A percentile compares a stretch with the other conserved stretches of the same genome.
phyloP scores from a whole-genome alignment of 2,888 invertebrate genomes.

The Ctena decussata region DNA sequence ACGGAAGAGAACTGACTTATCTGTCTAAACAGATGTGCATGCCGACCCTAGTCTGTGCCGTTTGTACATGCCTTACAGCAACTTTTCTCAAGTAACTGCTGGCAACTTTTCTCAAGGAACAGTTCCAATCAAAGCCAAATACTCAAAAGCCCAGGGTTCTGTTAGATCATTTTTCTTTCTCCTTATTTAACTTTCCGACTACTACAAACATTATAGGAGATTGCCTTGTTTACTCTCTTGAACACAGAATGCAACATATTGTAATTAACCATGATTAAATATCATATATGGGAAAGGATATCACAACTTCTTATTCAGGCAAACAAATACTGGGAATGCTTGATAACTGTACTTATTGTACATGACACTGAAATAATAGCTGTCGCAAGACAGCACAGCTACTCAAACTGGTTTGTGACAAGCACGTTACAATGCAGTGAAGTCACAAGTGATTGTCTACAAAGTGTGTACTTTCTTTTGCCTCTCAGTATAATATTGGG shows the following conservation, averaged over 20 bases:
- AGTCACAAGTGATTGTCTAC: no score
- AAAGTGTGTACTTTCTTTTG: no score
- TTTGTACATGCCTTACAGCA: no score
- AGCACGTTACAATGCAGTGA: no score
- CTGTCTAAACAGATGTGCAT: no score
- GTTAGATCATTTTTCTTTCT: constrained; percentile 10
- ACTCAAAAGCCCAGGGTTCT: background rate
- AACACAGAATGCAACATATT: background rate
- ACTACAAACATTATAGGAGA: background rate
- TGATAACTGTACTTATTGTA: background rate
- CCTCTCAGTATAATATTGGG: no score
- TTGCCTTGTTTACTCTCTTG: background rate
- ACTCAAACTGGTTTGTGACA: no score
- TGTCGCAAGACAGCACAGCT: no score
- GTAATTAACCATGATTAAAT: background rate
- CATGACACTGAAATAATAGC: no score
- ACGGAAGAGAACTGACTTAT: no score
- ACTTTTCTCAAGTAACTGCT: no score
- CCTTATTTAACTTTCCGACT: background rate
- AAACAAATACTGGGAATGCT: background rate
- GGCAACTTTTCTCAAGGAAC: background rate
- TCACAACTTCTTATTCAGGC: background rate
- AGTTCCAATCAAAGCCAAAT: background rate
- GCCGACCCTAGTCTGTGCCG: no score
- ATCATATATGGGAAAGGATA: background rate